Percentiles rank a stretch among this genome's conserved stretches.
Conservation (phyloP, 2,888 invertebrate species). For the Rapana venosa region DNA sequence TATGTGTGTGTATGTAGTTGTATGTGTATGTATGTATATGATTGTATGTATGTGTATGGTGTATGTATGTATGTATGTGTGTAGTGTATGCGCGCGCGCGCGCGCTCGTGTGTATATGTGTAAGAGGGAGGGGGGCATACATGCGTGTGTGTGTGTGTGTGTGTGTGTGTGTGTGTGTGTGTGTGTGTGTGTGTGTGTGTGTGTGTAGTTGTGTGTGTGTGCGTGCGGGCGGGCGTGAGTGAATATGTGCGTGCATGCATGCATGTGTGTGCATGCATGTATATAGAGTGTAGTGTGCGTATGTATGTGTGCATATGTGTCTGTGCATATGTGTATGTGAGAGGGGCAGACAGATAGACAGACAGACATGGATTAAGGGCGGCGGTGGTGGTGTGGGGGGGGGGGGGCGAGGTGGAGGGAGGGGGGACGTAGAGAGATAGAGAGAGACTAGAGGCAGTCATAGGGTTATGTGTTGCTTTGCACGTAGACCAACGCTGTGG, state of each 20-base stretch:
- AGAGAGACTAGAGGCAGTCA: neutral
- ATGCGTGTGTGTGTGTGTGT: neutral
- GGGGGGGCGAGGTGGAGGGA: neutral
- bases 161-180: constrained; percentile 16
- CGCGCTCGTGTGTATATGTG: too few relatives aligned
- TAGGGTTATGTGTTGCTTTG: too few relatives aligned
- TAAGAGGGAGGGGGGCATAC: too few relatives aligned
- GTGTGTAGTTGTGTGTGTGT: neutral
- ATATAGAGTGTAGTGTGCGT: neutral
- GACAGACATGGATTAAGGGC: neutral
- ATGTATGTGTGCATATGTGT: neutral
- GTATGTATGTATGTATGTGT: neutral
- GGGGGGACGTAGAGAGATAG: neutral
- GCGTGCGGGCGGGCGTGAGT: too few relatives aligned
- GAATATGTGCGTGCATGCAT: neutral
- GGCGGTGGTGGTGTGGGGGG: neutral
- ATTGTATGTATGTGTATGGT: too few relatives aligned
- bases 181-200: neutral
- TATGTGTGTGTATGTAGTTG: neutral
- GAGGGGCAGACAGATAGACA: neutral
- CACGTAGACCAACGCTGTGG: neutral
- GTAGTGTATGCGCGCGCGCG: too few relatives aligned
- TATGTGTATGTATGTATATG: neutral
- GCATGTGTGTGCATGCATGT: neutral
- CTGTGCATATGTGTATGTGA: too few relatives aligned